A percentile compares a stretch with the other conserved stretches of the same genome.
These are phyloP conservation scores for Panurus biarmicus DNA, from an alignment of 2,113 vertebrate genomes.

Conservation along the genomic window DNA sequence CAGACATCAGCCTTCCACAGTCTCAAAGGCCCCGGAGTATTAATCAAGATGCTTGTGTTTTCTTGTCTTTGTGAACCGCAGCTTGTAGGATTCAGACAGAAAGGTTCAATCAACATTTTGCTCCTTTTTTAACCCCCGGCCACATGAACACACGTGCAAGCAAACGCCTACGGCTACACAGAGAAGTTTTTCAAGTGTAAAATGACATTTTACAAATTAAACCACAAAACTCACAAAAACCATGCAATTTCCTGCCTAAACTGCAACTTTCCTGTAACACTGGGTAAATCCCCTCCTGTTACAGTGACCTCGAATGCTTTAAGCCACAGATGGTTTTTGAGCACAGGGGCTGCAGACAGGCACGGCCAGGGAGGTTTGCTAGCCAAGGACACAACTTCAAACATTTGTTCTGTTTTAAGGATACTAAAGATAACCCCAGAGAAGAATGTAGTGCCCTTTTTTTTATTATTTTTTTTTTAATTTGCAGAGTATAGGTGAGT, in stretches of 20 bases:
- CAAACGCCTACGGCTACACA: not conserved
- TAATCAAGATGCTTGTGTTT: not conserved
- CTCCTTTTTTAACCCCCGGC: rapidly evolving
- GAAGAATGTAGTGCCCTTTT: not conserved
- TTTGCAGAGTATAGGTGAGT: not conserved
- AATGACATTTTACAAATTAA: not conserved
- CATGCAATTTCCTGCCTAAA: not conserved
- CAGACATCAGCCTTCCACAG: not conserved
- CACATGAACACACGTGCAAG: rapidly evolving
- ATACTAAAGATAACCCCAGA: not conserved
- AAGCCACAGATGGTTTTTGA: not conserved
- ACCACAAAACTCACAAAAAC: not conserved
- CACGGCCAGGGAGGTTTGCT: not conserved
- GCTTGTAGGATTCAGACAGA: too few species aligned
- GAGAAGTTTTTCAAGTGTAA: not conserved
- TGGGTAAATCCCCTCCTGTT: not conserved
- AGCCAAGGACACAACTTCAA: not conserved
- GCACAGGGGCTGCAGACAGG: too few species aligned
- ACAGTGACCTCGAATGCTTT: not conserved
- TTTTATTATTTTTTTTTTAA: not conserved
- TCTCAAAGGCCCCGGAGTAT: not conserved
- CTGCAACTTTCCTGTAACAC: not conserved
- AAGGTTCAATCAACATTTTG: not conserved
- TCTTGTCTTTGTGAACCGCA: not conserved
- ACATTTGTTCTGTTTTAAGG: not conserved